These are phyloP conservation scores for Aphelenchoides fujianensis DNA, from an alignment of 1,140 invertebrate species.

Conservation along the genomic window DNA sequence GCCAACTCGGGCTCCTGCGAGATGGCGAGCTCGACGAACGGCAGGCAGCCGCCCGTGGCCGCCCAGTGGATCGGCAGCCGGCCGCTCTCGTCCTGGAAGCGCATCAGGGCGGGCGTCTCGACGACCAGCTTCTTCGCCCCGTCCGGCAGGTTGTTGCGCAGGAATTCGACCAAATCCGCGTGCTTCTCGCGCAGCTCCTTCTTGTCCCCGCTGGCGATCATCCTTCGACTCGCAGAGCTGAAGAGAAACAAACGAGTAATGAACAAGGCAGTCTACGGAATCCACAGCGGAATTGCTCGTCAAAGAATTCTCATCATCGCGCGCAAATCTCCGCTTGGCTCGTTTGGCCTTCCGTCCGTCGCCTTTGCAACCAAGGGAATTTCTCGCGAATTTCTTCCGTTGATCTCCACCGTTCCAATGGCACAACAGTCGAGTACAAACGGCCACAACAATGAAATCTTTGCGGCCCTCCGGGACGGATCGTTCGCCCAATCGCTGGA, in stretches of 20 bases:
- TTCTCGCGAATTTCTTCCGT: too few relatives aligned
- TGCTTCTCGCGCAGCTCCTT: background rate
- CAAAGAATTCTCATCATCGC: too few relatives aligned
- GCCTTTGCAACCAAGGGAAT: too few relatives aligned
- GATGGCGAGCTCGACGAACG: constrained; percentile 30
- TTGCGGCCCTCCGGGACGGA: constrained; percentile 3
- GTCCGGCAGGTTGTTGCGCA: constrained; percentile 20
- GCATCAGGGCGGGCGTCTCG: constrained; percentile 9
- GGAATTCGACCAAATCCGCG: constrained; percentile 31
- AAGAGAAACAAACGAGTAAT: too few relatives aligned
- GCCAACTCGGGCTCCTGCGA: background rate
- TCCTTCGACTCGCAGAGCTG: too few relatives aligned
- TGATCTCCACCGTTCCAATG: too few relatives aligned
- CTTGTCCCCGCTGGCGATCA: background rate
- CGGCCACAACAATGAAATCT: constrained; percentile 12
- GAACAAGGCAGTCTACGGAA: background rate
- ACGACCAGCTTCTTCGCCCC: constrained; percentile 32
- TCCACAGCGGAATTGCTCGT: background rate
- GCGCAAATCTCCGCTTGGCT: too few relatives aligned
- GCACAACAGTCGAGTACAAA: too few relatives aligned
- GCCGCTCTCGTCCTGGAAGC: constrained; percentile 29
- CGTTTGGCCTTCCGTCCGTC: too few relatives aligned
- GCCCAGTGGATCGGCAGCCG: constrained; percentile 40
- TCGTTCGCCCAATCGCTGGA: background rate
- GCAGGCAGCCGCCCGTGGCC: constrained; percentile 22